Conservation (phyloP, 2,797 vertebrate species). For the Ibycter americanus region DNA sequence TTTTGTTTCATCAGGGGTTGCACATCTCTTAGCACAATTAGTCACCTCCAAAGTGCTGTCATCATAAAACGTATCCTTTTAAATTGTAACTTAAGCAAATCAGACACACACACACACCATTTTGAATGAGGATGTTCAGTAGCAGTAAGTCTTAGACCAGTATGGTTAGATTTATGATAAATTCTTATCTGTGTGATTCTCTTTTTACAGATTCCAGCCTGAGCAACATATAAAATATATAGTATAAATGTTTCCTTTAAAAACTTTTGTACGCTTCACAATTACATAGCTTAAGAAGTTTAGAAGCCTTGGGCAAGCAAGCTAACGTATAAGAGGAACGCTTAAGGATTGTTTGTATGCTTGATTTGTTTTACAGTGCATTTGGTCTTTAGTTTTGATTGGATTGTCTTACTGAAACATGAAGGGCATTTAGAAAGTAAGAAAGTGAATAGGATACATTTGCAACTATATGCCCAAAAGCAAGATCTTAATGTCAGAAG, state of each 20-base stretch:
- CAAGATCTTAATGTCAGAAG: conserved; percentile 98
- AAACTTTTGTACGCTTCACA: conserved; percentile 78
- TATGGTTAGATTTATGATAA: background rate
- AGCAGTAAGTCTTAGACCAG: rapidly evolving
- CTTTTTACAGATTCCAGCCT: conserved; percentile 10
- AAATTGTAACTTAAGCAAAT: background rate
- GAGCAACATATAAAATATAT: conserved; percentile 35
- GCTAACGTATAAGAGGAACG: conserved; percentile 76
- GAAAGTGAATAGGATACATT: conserved; percentile 83
- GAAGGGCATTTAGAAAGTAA: conserved; percentile 87
- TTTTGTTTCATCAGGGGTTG: background rate
- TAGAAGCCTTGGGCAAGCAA: conserved; percentile 80
- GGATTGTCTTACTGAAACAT: conserved; percentile 95
- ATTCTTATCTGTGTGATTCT: conserved; percentile 41
- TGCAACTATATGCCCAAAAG: conserved; percentile 93
- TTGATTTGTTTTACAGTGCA: conserved; percentile 96
- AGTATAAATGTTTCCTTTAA: conserved; percentile 78
- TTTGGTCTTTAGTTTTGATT: conserved; percentile 98
- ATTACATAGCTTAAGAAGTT: conserved; percentile 78
- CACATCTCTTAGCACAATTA: background rate
- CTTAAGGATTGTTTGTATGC: conserved; percentile 86
- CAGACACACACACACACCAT: background rate
- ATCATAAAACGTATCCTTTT: background rate
- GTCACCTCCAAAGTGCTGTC: background rate
- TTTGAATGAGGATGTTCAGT: background rate